phyloP scores from a whole-genome alignment of 1,140 invertebrate genomes.

The Dryas iulia region DNA sequence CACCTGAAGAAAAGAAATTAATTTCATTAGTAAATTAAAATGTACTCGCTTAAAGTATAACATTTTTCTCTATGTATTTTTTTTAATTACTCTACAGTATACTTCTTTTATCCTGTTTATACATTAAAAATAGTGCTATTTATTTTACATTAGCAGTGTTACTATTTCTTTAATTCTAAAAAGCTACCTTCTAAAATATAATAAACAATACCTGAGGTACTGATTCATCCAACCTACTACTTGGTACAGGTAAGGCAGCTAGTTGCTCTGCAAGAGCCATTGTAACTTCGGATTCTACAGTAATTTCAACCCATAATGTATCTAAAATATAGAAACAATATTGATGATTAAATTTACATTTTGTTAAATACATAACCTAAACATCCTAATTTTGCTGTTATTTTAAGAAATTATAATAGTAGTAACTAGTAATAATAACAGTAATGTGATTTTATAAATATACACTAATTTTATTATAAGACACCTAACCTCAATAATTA shows the following conservation, averaged over 20 bases:
- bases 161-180: too few species aligned
- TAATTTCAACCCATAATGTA: constrained; percentile 69
- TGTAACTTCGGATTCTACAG: constrained; percentile 71
- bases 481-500: too few species aligned
- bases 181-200: too few species aligned
- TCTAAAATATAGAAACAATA: constrained; percentile 49
- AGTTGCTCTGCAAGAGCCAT: constrained; percentile 72
- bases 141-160: too few species aligned
- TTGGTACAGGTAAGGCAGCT: constrained; percentile 69
- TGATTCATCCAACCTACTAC: constrained; percentile 62
- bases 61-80: too few species aligned
- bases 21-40: background rate
- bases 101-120: too few species aligned
- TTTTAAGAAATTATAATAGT: background rate
- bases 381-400: background rate
- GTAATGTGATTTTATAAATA: too few species aligned
- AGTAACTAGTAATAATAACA: too few species aligned
- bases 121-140: too few species aligned
- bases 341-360: background rate
- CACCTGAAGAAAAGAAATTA: constrained; percentile 54
- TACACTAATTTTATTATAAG: too few species aligned
- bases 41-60: too few species aligned
- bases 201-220: constrained; percentile 46
- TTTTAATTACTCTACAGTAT: too few species aligned
- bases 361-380: background rate